phyloP scores from a whole-genome alignment of 2,797 vertebrate genomes.

The Poeciliopsis infans region DNA sequence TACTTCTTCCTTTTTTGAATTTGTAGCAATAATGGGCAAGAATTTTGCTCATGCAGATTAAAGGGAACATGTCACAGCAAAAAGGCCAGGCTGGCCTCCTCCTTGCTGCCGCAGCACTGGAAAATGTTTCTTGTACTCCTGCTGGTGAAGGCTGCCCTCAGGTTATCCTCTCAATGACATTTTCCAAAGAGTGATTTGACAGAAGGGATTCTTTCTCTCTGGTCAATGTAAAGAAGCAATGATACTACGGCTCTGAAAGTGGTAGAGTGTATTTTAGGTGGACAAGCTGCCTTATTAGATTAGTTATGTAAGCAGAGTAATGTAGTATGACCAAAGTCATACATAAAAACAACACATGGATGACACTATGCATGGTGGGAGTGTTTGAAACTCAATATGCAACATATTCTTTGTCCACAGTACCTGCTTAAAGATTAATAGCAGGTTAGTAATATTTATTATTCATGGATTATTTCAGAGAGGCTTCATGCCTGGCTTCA shows the following conservation, averaged over 20 bases:
- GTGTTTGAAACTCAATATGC: slow-evolving; percentile 77
- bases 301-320: background rate
- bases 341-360: slow-evolving; percentile 61
- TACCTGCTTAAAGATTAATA: slow-evolving; percentile 82
- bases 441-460: slow-evolving; percentile 83
- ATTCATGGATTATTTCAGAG: slow-evolving; percentile 78
- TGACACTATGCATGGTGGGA: slow-evolving; percentile 65
- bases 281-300: background rate
- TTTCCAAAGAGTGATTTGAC: slow-evolving; percentile 54
- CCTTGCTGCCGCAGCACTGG: slow-evolving; percentile 8
- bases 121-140: slow-evolving; percentile 28
- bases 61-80: background rate
- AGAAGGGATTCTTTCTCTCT: slow-evolving; percentile 36
- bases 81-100: slow-evolving; percentile 8
- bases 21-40: slow-evolving; percentile 2
- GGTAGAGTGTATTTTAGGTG: slow-evolving; percentile 16
- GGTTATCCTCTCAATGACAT: slow-evolving; percentile 49
- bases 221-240: slow-evolving; percentile 28
- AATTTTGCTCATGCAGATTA: background rate
- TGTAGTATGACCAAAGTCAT: slow-evolving; percentile 31
- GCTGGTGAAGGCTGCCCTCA: background rate
- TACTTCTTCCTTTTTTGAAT: slow-evolving; percentile 16
- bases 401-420: slow-evolving; percentile 74
- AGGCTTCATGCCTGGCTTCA: slow-evolving; percentile 65
- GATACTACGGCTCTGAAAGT: slow-evolving; percentile 1